Conservation (phyloP, 2,888 invertebrate genomes). For the Encarsia formosa region DNA sequence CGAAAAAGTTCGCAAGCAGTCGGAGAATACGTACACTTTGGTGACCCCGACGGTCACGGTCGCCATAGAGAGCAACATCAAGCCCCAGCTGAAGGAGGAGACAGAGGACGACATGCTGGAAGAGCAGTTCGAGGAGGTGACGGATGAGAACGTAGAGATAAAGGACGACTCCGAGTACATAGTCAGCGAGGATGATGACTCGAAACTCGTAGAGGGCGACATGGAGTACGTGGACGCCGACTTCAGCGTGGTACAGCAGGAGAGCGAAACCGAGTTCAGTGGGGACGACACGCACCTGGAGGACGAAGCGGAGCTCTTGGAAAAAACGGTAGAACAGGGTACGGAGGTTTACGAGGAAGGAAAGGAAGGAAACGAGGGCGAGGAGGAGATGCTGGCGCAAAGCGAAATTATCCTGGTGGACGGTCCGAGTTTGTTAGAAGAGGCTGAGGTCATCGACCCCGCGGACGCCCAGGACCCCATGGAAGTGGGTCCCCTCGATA, state of each 20-base stretch:
- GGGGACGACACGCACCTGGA: not conserved
- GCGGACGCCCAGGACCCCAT: no score
- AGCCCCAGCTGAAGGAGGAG: not conserved
- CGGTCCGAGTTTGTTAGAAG: no score
- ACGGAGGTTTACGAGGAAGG: not conserved
- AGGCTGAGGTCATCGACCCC: no score
- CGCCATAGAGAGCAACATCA: conserved; percentile 3
- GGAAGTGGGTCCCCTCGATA: no score
- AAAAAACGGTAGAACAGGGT: not conserved
- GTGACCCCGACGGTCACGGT: not conserved
- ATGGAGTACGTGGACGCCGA: not conserved
- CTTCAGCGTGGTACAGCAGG: no score
- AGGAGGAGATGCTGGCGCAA: not conserved
- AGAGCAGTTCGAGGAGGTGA: no score
- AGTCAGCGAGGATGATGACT: not conserved
- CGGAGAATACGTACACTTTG: not conserved
- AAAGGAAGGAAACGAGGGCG: not conserved
- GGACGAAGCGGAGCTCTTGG: not conserved
- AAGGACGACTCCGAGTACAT: no score
- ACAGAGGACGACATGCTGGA: not conserved
- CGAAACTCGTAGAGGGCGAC: not conserved
- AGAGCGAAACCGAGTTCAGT: not conserved
- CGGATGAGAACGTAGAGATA: no score
- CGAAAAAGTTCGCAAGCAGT: no score
- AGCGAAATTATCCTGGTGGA: no score